Evolutionary conservation across 2,797 vertebrate species (phyloP), one percentile per base, ranked within the genome.

Genomic region (Balearica regulorum): DNA sequence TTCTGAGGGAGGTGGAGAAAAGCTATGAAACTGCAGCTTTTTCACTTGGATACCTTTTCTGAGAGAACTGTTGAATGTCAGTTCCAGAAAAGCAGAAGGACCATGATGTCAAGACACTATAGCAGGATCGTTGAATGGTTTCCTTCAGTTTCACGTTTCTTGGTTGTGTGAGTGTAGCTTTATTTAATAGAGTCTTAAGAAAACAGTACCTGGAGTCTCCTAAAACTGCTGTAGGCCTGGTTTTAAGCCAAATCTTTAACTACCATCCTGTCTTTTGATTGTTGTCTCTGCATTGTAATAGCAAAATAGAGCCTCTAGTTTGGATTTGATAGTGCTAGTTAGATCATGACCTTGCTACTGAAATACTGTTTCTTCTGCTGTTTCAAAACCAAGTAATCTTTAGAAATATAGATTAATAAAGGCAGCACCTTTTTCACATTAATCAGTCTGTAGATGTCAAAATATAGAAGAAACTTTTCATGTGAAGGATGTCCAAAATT

Each of bases 161-260:
- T 80, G 31, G 8, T 48, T 2, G 1, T 64, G 26, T 61, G 14
- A 33, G 10, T 48, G 21, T n/a, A 83, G 37, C 31, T 79, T 68
- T 87, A 41, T 87, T 91, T 89, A 46, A 41, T 17, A 54, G 28
- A 11, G 0, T 51, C 35, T 78, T 81, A 89, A 69, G 89, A 83
- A 90, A 91, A 94, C 72, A 96, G 81, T 83, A 48, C 21, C 43
- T 83, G 62, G 35, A 91, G 20, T 64, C 16, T 88, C 39, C 66
- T 83, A 55, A 84, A 84, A 73, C 55, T 87, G 58, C 57, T 91
- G 64, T 85, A 75, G 49, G 24, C 44, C 94, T 95, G 95, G 66
- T 65, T 17, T 60, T 65, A 44, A 73, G 87, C 93, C 95, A 96
- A 93, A 48, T 55, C 69, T 91, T 94, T 97, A 94, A 95, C 93